phyloP scores from a whole-genome alignment of 2,888 invertebrate genomes.

The Smittia sp. region DNA sequence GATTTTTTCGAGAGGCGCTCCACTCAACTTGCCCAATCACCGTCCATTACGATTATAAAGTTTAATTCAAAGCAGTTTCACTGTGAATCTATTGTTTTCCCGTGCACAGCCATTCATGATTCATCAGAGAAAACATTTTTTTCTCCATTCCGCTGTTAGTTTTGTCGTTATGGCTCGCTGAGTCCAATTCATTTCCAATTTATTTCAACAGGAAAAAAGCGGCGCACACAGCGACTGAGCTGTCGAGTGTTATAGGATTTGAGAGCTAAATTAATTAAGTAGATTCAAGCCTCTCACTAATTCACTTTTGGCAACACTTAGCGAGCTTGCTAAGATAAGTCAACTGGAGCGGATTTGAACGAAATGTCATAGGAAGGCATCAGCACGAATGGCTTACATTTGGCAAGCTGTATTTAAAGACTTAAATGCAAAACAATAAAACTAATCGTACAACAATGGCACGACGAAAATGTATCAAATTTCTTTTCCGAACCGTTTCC shows the following conservation, averaged over 20 bases:
- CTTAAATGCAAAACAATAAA: not conserved
- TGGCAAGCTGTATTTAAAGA: no score
- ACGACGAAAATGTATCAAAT: not conserved
- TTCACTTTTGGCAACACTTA: not conserved
- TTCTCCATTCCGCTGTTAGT: not conserved
- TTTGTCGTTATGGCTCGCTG: slow-evolving; percentile 24
- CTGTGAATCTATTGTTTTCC: slow-evolving; percentile 10
- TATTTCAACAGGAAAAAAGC: slow-evolving; percentile 16
- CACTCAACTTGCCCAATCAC: slow-evolving; percentile 36
- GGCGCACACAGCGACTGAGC: not conserved
- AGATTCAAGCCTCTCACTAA: not conserved
- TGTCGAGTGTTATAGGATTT: not conserved
- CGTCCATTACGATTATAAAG: slow-evolving; percentile 26
- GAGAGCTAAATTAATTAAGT: slow-evolving; percentile 3
- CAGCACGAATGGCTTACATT: no score
- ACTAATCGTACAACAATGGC: not conserved
- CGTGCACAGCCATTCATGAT: slow-evolving; percentile 25
- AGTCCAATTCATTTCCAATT: slow-evolving; percentile 39
- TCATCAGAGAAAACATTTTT: slow-evolving; percentile 34
- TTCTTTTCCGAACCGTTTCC: not conserved
- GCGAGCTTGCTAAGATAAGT: not conserved
- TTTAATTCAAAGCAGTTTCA: slow-evolving; percentile 21
- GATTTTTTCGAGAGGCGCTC: slow-evolving; percentile 10
- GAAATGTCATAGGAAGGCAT: not conserved
- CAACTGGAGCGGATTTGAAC: not conserved